Conservation (phyloP, 2,888 invertebrate species). For the Mythimna impura region DNA sequence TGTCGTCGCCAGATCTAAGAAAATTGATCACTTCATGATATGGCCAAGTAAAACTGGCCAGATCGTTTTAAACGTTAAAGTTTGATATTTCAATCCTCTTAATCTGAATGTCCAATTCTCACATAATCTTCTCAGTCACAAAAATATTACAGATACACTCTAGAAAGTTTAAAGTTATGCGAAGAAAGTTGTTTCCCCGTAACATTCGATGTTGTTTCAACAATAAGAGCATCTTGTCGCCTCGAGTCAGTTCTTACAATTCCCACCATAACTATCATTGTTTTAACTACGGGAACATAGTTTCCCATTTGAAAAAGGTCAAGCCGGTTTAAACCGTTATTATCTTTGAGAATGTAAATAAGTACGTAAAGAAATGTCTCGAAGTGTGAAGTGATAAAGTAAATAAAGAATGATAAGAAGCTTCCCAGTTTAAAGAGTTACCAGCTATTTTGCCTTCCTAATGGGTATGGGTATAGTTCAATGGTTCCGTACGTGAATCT, state of each 20-base stretch:
- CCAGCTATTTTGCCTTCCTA: not conserved
- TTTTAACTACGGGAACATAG: slow-evolving; percentile 25
- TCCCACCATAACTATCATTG: slow-evolving; percentile 39
- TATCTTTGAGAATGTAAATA: slow-evolving; percentile 19
- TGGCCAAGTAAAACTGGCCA: too few relatives aligned
- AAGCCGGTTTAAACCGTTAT: slow-evolving; percentile 22
- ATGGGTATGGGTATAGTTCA: too few relatives aligned
- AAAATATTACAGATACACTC: not conserved
- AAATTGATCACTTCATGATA: too few relatives aligned
- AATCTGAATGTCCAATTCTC: too few relatives aligned
- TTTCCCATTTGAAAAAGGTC: slow-evolving; percentile 36
- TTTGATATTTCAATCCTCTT: too few relatives aligned
- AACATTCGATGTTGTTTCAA: slow-evolving; percentile 17
- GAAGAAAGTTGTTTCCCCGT: slow-evolving; percentile 38
- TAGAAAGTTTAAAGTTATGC: slow-evolving; percentile 15
- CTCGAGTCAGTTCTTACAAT: slow-evolving; percentile 27
- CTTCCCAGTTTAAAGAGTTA: not conserved
- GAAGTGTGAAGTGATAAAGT: not conserved
- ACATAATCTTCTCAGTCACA: not conserved
- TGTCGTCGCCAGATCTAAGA: too few relatives aligned
- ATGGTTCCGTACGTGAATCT: not conserved
- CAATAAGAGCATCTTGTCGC: slow-evolving; percentile 14
- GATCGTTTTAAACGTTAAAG: too few relatives aligned
- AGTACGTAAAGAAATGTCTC: slow-evolving; percentile 19
- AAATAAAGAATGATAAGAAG: not conserved